Evolutionary conservation across 1,140 invertebrate genomes (phyloP).

Genomic region (Trachymyrmex septentrionalis): DNA sequence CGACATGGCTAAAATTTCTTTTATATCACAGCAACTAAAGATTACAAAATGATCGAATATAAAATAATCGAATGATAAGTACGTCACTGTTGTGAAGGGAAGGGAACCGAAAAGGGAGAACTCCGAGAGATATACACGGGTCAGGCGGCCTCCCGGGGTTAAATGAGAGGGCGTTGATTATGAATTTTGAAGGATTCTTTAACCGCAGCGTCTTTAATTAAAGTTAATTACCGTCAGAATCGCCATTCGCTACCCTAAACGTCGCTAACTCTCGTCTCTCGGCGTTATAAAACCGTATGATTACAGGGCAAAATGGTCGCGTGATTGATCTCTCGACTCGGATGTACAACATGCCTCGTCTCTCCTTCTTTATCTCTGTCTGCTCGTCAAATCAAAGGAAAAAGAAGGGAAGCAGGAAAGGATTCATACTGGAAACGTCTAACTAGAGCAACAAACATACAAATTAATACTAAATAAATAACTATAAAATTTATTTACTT

Average conservation of each 20-base stretch:
- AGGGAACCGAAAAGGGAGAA: neutral
- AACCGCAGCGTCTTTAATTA: constrained; percentile 77
- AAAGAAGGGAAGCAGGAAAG: neutral
- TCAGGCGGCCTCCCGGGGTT: constrained; percentile 62
- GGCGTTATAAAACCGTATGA: constrained; percentile 56
- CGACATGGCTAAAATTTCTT: neutral
- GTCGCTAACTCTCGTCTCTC: constrained; percentile 71
- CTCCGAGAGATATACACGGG: constrained; percentile 27
- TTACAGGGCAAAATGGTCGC: constrained; percentile 66
- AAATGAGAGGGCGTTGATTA: constrained; percentile 77
- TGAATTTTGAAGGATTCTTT: constrained; percentile 73
- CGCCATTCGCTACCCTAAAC: constrained; percentile 71
- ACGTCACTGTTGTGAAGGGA: constrained; percentile 44
- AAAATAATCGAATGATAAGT: constrained; percentile 39
- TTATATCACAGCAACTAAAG: neutral
- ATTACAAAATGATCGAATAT: constrained; percentile 10
- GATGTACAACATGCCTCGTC: constrained; percentile 35
- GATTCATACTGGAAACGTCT: neutral
- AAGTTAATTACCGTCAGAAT: constrained; percentile 76
- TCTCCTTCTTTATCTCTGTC: neutral
- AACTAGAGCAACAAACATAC: neutral
- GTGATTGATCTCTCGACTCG: constrained; percentile 69
- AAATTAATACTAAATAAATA: constrained; percentile 30
- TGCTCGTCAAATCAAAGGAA: constrained; percentile 1
- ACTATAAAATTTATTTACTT: neutral